Base-by-base conservation (phyloP, 2,888 invertebrate genomes). In the Pristionchus fissidentatus region DNA sequence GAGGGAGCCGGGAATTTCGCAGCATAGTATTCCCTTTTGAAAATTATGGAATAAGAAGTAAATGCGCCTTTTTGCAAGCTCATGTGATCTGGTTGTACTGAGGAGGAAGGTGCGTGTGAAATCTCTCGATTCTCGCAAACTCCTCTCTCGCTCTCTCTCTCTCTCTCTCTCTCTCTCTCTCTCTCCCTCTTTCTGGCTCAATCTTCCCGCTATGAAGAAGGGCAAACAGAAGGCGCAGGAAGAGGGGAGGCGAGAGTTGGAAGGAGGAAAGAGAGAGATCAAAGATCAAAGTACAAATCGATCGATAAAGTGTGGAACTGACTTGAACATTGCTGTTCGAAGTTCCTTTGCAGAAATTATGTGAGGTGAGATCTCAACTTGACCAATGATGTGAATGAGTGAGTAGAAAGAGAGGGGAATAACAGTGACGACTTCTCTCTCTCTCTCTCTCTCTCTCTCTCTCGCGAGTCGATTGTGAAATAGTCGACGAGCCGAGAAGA, bases 151-250 rank as follows among this genome's bases (percentile, higher is more conserved):
- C 62, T 60, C 60, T 15, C 7, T 29, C 10, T 4, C 29, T 3
- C 29, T 41, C 70, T 41, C 43, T 26, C 70, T 26, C 41, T 26
- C 70, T 70, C 70, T 7, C 66, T 1, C 60, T 57, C 57, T n/a
- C 22, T 62, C 13, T n/a, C n/a, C n/a, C n/a, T n/a, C n/a, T n/a
- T 1, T 38, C 66, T 66, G 66, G 13, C 70, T 43, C n/a, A n/a
- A n/a, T n/a, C n/a, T n/a, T n/a, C n/a, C n/a, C n/a, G n/a, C n/a
- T n/a, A n/a, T n/a, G 41, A 70, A 70, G n/a, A 70, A 41, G 38
- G 70, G 70, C 70, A 70, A 70, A 70, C 70, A 70, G 70, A 70
- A 70, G 62, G n/a, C 3, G n/a, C 29, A 29, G 62, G 70, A n/a
- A 77, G 75, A 77, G 75, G n/a, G 73, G 41, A 43, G 43, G 46